Evolutionary conservation across 1,140 invertebrate genomes (phyloP), one percentile per base, ranked within the genome.

Genomic region (Solenopsis fugax): DNA sequence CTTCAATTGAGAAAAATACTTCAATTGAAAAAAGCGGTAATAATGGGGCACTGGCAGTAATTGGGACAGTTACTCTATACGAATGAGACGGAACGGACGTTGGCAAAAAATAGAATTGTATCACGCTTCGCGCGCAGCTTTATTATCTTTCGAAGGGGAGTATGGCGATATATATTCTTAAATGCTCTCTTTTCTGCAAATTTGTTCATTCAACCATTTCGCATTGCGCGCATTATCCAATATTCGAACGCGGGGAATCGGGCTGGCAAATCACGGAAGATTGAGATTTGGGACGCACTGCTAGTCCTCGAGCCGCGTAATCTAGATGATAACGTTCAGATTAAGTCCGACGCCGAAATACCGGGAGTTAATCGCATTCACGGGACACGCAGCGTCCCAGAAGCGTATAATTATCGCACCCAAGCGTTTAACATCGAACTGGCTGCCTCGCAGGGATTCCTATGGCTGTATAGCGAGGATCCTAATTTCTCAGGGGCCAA

Each of bases 301-400:
- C 58, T 78, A 54, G 78, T 76, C 72, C 72, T 82, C 64, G 67
- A 69, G 73, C 56, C 75, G 71, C 86, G 92, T 93, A 93, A 93
- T 93, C 92, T 89, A 75, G 86, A 91, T 93, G 90, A 93, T 92
- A 92, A 91, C 90, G 91, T 87, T 89, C 64, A 89, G 91, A 93
- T 93, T 93, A 93, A 93, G 89, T 92, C 73, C 87, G 75, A 88
- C 89, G 89, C 86, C 87, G 90, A 92, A 92, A 93, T 92, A 92
- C 86, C 85, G 87, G 58, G 86, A 92, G 90, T 91, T 90, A 91
- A 93, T 93, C 88, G 92, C 87, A 91, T 90, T 89, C 89, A 69
- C 50, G 69, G 86, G 73, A 85, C 76, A 89, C 73, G 89, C 89
- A 87, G 87, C 80, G 85, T 91, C 77, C 84, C 85, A 88, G 85